Conservation (phyloP, 2,888 invertebrate species). For the Noctua pronuba region DNA sequence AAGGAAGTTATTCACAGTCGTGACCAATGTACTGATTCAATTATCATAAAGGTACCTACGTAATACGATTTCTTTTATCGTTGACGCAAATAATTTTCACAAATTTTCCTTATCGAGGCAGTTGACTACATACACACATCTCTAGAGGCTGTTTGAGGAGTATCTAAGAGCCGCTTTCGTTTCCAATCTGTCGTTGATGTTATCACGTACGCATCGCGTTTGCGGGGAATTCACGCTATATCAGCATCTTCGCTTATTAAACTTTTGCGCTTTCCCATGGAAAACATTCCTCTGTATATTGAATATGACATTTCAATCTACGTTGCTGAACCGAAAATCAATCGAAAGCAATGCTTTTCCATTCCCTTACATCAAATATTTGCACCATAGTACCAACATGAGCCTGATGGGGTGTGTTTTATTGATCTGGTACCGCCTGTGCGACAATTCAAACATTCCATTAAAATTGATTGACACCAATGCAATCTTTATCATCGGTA, state of each 20-base stretch:
- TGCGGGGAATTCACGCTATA: slow-evolving; percentile 33
- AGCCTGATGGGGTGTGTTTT: slow-evolving; percentile 21
- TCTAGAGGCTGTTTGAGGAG: slow-evolving; percentile 10
- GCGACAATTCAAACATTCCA: slow-evolving; percentile 54
- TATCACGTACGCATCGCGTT: slow-evolving; percentile 70
- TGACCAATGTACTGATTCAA: slow-evolving; percentile 20
- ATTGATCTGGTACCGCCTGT: slow-evolving; percentile 16
- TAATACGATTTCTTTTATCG: slow-evolving; percentile 22
- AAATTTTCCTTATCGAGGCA: slow-evolving; percentile 42
- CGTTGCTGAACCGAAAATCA: background rate
- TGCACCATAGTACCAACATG: background rate
- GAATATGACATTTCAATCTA: slow-evolving; percentile 6
- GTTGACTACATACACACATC: background rate
- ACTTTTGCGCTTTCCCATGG: slow-evolving; percentile 33
- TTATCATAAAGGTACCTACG: slow-evolving; percentile 23
- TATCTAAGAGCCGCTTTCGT: slow-evolving; percentile 73
- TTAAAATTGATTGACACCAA: slow-evolving; percentile 68
- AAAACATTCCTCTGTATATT: slow-evolving; percentile 24
- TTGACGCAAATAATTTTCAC: slow-evolving; percentile 37
- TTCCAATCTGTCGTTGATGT: slow-evolving; percentile 70
- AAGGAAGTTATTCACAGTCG: slow-evolving; percentile 22
- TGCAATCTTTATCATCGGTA: slow-evolving; percentile 73
- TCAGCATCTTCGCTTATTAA: slow-evolving; percentile 18
- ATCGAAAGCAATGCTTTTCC: slow-evolving; percentile 14
- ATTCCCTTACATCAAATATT: slow-evolving; percentile 9